Percentiles rank a stretch among this genome's conserved stretches.
phyloP scores from a whole-genome alignment of 35 echinoderm and acorn worm genomes.

The Ophioderma brevispina region DNA sequence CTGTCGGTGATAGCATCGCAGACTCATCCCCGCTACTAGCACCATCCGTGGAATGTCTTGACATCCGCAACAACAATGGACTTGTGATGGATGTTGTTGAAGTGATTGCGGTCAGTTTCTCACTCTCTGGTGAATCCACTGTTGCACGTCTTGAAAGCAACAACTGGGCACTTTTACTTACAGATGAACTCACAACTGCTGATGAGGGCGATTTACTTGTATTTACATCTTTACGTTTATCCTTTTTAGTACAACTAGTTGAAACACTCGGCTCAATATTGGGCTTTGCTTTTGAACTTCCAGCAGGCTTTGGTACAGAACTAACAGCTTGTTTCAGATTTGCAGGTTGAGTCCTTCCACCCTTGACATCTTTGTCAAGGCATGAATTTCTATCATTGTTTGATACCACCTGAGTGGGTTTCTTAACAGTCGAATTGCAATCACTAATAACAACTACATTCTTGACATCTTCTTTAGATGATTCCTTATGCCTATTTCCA shows the following conservation, averaged over 20 bases:
- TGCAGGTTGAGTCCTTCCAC: background rate
- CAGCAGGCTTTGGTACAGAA: no score
- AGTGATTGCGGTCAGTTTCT: constrained; percentile 46
- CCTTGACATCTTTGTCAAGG: background rate
- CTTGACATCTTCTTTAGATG: background rate
- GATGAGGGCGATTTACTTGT: background rate
- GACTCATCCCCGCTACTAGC: background rate
- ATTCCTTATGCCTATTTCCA: no score
- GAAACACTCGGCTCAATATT: background rate
- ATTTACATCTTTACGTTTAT: background rate
- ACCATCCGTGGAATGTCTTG: constrained; percentile 69
- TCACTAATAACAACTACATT: background rate
- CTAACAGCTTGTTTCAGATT: background rate
- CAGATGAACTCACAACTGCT: background rate
- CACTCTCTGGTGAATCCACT: constrained; percentile 66
- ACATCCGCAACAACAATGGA: constrained; percentile 57
- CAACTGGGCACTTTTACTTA: constrained; percentile 15
- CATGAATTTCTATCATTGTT: no score
- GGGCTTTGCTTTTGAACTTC: no score
- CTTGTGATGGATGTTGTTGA: constrained; percentile 36
- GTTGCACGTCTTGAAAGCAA: constrained; percentile 34
- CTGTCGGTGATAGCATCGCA: background rate
- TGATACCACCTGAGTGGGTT: no score
- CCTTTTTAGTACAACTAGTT: background rate
- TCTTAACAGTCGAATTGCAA: background rate